These are phyloP conservation scores for Nomada fabriciana DNA, from an alignment of 2,888 invertebrate genomes.

Conservation along the genomic window DNA sequence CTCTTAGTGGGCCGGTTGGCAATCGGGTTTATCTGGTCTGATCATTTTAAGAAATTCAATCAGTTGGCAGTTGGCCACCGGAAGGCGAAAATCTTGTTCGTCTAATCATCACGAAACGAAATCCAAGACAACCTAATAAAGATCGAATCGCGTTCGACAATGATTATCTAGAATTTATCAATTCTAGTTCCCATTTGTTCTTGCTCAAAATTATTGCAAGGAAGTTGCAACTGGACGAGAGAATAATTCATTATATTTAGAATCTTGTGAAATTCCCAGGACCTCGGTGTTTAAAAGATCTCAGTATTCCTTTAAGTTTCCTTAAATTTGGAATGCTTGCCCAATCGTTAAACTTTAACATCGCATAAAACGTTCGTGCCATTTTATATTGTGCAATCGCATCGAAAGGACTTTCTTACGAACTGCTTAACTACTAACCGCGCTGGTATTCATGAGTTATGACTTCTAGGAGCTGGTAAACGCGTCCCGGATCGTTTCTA, in stretches of 20 bases:
- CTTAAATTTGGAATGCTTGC: neutral
- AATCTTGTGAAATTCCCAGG: neutral
- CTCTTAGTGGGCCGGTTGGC: slow-evolving; percentile 11
- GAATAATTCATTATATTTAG: neutral
- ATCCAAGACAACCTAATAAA: slow-evolving; percentile 61
- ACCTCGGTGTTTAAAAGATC: neutral
- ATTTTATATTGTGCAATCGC: too few relatives aligned
- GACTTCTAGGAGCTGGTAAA: slow-evolving; percentile 17
- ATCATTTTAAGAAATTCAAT: slow-evolving; percentile 62
- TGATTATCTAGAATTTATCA: slow-evolving; percentile 23
- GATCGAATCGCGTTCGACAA: slow-evolving; percentile 22
- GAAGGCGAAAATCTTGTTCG: slow-evolving; percentile 54
- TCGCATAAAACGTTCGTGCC: too few relatives aligned
- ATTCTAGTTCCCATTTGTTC: neutral
- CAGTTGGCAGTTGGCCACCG: slow-evolving; percentile 56
- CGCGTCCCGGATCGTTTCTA: slow-evolving; percentile 40
- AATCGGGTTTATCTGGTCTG: slow-evolving; percentile 48
- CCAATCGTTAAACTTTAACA: too few relatives aligned
- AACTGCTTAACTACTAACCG: neutral
- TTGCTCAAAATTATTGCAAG: neutral
- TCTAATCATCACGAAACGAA: slow-evolving; percentile 55
- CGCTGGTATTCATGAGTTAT: slow-evolving; percentile 3
- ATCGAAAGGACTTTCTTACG: neutral
- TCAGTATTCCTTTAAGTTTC: neutral
- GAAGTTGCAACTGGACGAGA: neutral